phyloP scores from a whole-genome alignment of 1,140 invertebrate species.

The Anthonomus grandis region DNA sequence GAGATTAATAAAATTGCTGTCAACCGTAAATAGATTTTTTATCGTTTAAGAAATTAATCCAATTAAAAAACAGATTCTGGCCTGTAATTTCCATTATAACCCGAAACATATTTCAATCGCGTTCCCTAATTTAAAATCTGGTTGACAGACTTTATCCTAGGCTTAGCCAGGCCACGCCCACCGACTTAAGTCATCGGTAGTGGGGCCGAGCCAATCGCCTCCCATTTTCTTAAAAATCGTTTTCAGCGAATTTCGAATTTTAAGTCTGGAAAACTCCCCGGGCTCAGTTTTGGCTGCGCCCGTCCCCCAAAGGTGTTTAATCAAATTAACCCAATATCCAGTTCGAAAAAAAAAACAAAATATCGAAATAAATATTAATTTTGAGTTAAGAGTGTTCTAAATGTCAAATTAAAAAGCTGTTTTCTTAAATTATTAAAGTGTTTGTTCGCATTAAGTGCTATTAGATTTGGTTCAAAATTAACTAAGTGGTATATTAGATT shows the following conservation, averaged over 20 bases:
- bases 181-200: conserved; percentile 10
- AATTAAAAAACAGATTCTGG: background rate
- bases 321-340: conserved; percentile 18
- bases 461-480: background rate
- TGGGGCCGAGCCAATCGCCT: conserved; percentile 4
- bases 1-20: too few relatives aligned
- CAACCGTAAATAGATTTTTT: too few relatives aligned
- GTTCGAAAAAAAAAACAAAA: conserved; percentile 5
- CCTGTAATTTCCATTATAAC: background rate
- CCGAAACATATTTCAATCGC: background rate
- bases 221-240: conserved; percentile 20
- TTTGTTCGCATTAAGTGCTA: conserved; percentile 1
- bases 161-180: conserved; percentile 12
- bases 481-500: background rate
- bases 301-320: conserved; percentile 9
- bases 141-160: conserved; percentile 2
- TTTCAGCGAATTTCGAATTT: conserved; percentile 5
- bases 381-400: conserved; percentile 1
- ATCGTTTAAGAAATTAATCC: too few relatives aligned
- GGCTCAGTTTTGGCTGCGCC: conserved; percentile 18
- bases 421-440: conserved; percentile 8
- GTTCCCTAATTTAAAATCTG: background rate
- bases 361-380: conserved; percentile 2
- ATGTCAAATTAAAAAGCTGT: conserved; percentile 10
- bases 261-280: conserved; percentile 6